These are phyloP conservation scores for Macrotrachela quadricornifera DNA, from an alignment of 1,140 invertebrate genomes.

Conservation along the genomic window DNA sequence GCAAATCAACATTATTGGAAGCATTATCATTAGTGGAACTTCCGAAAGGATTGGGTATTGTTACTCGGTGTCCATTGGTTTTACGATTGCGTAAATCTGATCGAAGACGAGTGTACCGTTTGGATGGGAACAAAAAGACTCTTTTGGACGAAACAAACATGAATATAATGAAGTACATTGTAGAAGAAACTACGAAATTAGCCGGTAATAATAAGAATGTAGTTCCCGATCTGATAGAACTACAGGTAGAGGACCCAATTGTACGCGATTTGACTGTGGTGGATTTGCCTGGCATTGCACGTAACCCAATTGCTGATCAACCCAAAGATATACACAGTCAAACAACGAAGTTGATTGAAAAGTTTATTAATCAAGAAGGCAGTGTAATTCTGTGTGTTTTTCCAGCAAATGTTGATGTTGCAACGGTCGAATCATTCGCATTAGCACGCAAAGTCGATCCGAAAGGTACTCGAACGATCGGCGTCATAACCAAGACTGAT, in stretches of 20 bases:
- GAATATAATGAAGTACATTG: too few relatives aligned
- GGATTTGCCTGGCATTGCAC: constrained; percentile 2
- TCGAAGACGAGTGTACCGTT: too few relatives aligned
- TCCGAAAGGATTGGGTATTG: neutral
- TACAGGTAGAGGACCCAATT: neutral
- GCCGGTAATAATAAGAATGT: too few relatives aligned
- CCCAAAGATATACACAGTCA: neutral
- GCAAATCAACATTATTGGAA: neutral
- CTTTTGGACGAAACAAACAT: too few relatives aligned
- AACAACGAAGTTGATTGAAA: neutral
- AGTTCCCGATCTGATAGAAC: too few relatives aligned
- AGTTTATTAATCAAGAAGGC: constrained; percentile 7
- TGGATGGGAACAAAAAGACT: too few relatives aligned
- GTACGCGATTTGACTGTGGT: constrained; percentile 2
- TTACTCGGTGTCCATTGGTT: neutral
- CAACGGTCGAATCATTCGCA: neutral
- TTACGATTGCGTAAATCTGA: neutral
- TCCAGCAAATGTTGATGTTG: neutral
- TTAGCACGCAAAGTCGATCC: neutral
- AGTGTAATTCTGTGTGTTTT: neutral
- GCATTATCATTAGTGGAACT: neutral
- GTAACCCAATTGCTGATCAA: neutral
- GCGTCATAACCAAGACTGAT: neutral
- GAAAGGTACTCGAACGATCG: neutral
- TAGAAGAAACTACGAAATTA: too few relatives aligned